Percentiles rank a stretch among this genome's conserved stretches.
phyloP scores from a whole-genome alignment of 2,797 vertebrate species.

The Microctenopoma lineatum region DNA sequence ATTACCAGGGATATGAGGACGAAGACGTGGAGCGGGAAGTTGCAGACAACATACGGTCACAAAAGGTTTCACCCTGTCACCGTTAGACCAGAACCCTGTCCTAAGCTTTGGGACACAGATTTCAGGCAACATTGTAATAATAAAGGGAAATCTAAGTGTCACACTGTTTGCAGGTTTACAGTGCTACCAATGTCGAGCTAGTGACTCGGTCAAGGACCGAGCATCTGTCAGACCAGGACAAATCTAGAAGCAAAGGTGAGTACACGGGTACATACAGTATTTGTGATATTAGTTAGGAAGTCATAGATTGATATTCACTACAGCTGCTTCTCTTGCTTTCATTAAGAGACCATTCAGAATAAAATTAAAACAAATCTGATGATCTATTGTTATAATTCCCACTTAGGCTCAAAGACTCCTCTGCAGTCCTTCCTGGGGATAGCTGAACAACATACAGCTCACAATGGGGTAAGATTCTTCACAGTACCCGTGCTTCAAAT shows the following conservation, averaged over 20 bases:
- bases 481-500: neutral
- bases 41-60: neutral
- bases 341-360: neutral
- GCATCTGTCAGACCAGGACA: slow-evolving; percentile 97
- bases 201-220: slow-evolving; percentile 95
- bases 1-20: neutral
- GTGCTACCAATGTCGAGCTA: slow-evolving; percentile 94
- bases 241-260: slow-evolving; percentile 93
- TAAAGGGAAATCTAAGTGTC: neutral
- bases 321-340: neutral
- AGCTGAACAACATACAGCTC: slow-evolving; percentile 92
- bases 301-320: neutral
- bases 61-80: no score
- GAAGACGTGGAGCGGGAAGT: no score
- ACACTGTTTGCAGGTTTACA: slow-evolving; percentile 88
- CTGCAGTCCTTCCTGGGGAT: slow-evolving; percentile 97
- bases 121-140: neutral
- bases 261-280: neutral
- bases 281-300: neutral
- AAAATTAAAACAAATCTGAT: slow-evolving; percentile 5
- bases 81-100: neutral
- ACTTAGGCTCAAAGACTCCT: slow-evolving; percentile 91
- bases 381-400: slow-evolving; percentile 20
- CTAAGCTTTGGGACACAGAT: neutral
- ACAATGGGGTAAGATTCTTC: slow-evolving; percentile 87